Evolutionary conservation across 2,797 vertebrate species (phyloP).

Genomic region (Karalla daura): DNA sequence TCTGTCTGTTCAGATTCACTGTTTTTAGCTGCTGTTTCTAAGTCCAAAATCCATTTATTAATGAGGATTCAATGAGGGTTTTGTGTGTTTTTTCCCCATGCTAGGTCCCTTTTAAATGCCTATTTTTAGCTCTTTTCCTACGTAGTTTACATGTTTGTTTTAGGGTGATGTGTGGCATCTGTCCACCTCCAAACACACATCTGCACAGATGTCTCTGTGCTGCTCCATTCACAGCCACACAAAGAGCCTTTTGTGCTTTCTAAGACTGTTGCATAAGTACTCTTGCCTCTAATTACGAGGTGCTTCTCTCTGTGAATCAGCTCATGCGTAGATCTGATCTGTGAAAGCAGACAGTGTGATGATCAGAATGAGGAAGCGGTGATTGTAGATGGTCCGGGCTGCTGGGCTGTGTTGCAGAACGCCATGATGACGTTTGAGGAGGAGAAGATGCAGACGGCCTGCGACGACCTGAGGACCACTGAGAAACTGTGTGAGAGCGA

Average conservation of each 20-base stretch:
- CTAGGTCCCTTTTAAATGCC: no score
- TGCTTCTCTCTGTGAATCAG: conserved; percentile 13
- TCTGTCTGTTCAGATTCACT: no score
- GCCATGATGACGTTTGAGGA: conserved; percentile 99
- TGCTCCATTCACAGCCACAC: conserved; percentile 51
- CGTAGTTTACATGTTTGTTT: no score
- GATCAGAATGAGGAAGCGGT: not conserved
- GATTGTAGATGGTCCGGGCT: no score
- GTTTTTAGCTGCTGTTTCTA: no score
- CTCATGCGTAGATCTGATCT: conserved; percentile 20
- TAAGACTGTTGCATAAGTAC: conserved; percentile 54
- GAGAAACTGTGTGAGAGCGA: conserved; percentile 97
- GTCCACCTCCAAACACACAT: conserved; percentile 17
- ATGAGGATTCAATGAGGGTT: no score
- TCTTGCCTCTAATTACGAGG: conserved; percentile 26
- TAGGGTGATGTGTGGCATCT: not conserved
- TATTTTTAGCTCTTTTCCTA: no score
- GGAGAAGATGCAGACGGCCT: conserved; percentile 98
- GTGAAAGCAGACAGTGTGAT: conserved; percentile 11
- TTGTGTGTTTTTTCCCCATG: no score
- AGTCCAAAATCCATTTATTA: no score
- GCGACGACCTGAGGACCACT: conserved; percentile 95
- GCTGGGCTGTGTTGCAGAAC: conserved; percentile 81
- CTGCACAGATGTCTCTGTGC: conserved; percentile 50
- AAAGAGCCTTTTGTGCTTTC: conserved; percentile 63